Percentiles rank a stretch among this genome's conserved stretches.
Evolutionary conservation across 2,888 invertebrate species (phyloP).

Genomic region (Andrena dorsata): DNA sequence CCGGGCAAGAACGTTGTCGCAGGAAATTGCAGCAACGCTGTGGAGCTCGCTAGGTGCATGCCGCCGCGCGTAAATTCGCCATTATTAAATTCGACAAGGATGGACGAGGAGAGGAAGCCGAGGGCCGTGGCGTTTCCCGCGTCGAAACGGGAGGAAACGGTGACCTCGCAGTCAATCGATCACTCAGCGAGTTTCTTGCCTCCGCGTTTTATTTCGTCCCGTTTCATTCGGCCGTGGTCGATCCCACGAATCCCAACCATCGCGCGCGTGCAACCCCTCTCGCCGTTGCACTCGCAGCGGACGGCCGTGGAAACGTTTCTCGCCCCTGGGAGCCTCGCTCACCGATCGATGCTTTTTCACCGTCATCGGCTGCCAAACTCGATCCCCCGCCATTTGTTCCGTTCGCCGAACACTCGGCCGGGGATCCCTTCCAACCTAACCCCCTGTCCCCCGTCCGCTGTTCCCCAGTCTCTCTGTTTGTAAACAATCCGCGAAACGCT

Average conservation of each 20-base stretch:
- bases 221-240: constrained; percentile 1
- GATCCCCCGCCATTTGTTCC: constrained; percentile 28
- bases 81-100: constrained; percentile 68
- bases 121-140: not conserved
- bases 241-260: constrained; percentile 1
- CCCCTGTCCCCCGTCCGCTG: not conserved
- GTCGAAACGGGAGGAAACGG: constrained; percentile 5
- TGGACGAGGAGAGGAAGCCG: constrained; percentile 19
- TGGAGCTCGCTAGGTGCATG: constrained; percentile 38
- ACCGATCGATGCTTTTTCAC: constrained; percentile 9
- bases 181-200: constrained; percentile 9
- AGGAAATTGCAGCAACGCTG: constrained; percentile 58
- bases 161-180: constrained; percentile 9
- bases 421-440: not conserved
- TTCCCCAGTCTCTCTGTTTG: not conserved
- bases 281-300: not conserved
- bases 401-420: constrained; percentile 1
- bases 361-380: constrained; percentile 13
- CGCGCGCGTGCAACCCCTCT: not conserved
- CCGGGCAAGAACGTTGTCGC: constrained; percentile 51
- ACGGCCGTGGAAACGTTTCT: not conserved
- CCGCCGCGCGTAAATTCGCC: constrained; percentile 59
- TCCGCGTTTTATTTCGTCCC: constrained; percentile 2
- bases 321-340: not conserved
- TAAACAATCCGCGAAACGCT: not conserved